phyloP scores from a whole-genome alignment of 2,797 vertebrate species.

The Prunella strophiata region DNA sequence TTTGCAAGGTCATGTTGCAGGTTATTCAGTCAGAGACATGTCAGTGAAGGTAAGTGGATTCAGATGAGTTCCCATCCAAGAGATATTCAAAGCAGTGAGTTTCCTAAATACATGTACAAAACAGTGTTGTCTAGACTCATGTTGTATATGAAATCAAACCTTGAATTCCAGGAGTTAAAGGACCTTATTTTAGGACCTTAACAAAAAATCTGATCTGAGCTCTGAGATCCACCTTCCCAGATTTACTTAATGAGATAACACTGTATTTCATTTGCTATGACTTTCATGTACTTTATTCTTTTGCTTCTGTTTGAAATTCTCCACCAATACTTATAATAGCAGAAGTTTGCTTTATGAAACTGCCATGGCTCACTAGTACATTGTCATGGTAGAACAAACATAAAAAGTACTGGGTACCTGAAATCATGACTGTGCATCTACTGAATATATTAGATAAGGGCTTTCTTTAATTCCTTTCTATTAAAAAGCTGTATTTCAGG shows the following conservation, averaged over 20 bases:
- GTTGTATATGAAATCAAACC: conserved; percentile 18
- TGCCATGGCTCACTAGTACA: background rate
- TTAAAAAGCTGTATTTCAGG: background rate
- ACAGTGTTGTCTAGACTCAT: background rate
- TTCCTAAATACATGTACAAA: conserved; percentile 46
- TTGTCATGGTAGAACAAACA: background rate
- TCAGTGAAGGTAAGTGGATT: conserved; percentile 48
- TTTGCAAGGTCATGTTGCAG: conserved; percentile 30
- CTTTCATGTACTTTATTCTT: background rate
- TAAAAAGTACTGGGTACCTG: background rate
- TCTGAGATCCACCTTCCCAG: background rate
- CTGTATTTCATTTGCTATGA: background rate
- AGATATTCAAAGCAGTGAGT: conserved; percentile 22
- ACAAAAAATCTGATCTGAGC: background rate
- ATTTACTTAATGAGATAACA: background rate
- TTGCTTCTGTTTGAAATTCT: background rate
- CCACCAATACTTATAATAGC: background rate
- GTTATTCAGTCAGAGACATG: conserved; percentile 37
- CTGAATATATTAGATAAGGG: background rate
- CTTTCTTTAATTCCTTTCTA: background rate
- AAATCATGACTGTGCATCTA: background rate
- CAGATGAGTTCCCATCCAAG: conserved; percentile 36
- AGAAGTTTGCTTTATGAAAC: background rate
- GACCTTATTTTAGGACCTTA: background rate
- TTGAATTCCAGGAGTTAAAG: background rate